A percentile compares a stretch with the other conserved stretches of the same genome.
phyloP scores from a whole-genome alignment of 1,140 invertebrate genomes.

The Galleria mellonella region DNA sequence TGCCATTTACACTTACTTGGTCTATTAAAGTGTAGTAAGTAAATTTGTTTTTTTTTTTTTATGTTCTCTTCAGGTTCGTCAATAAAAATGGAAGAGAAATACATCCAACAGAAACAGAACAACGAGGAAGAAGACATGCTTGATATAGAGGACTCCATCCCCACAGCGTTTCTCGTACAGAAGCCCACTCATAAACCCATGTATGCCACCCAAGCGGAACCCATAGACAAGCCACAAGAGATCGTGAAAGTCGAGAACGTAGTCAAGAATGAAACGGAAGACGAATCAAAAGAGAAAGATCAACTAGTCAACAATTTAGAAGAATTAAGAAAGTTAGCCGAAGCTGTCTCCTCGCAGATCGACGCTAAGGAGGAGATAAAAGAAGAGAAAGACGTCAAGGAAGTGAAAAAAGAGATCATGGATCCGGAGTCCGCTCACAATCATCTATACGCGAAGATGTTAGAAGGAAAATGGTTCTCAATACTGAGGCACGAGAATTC shows the following conservation, averaged over 20 bases:
- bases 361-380: slow-evolving; percentile 70
- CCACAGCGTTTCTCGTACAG: slow-evolving; percentile 70
- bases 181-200: slow-evolving; percentile 65
- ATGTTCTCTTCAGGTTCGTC: slow-evolving; percentile 41
- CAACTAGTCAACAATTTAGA: slow-evolving; percentile 70
- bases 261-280: slow-evolving; percentile 40
- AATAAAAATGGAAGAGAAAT: slow-evolving; percentile 74
- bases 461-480: slow-evolving; percentile 76
- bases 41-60: too few species aligned
- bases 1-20: too few species aligned
- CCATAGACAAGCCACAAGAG: slow-evolving; percentile 54
- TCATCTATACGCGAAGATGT: slow-evolving; percentile 50
- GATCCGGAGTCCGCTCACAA: slow-evolving; percentile 54
- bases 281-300: slow-evolving; percentile 54
- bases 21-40: too few species aligned
- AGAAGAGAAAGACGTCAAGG: slow-evolving; percentile 64
- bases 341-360: slow-evolving; percentile 71
- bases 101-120: slow-evolving; percentile 65
- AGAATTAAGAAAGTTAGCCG: slow-evolving; percentile 74
- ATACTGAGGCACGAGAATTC: slow-evolving; percentile 66
- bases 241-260: slow-evolving; percentile 59
- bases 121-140: slow-evolving; percentile 65
- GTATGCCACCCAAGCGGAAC: slow-evolving; percentile 50
- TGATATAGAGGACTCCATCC: slow-evolving; percentile 73
- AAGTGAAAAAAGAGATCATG: slow-evolving; percentile 67